Evolutionary conservation across 2,888 invertebrate genomes (phyloP), one percentile per base, ranked within the genome.

Genomic region (Gibbula magus): DNA sequence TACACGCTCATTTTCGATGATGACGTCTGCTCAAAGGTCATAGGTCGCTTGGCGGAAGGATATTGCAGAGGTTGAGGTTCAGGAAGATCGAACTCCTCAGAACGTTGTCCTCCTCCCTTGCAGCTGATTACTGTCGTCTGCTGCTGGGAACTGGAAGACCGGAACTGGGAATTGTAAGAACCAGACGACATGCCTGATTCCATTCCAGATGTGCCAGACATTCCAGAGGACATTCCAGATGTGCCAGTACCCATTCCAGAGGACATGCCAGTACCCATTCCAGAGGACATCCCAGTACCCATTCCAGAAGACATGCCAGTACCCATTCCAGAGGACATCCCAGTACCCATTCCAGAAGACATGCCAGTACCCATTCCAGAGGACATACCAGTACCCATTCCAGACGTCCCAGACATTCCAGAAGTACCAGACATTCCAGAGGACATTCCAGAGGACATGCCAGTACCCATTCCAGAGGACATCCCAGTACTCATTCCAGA

Each of bases 1-100:
- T 90, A 90, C 16, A 90, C 85, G 77, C 90, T 90, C 81, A 90
- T 88, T 84, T 90, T 90, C 1, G 90, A 90, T 7, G 90, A 89
- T 5, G 89, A 89, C 16, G 86, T 83, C 79, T 89, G 89, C 76
- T 89, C 89, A 84, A 90, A 90, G 32, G 89, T 89, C 89, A 90
- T 89, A 61, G 90, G 90, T 74, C 90, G 86, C 39, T 86, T 85
- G 51, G 86, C 89, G 7, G 90, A 90, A 4, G 90, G 90, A 67
- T 88, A 85, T 51, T 87, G 87, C 32, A 90, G 82, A 32, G 89
- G 90, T 29, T 88, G 86, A 0, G 89, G 85, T 67, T 87, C 86
- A 0, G 85, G 85, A n/a, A 81, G 79, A 45, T 80, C 77, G 25
- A 20, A 29, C n/a, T 61, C 74, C 51, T 78, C 75, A 35, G 54